A percentile compares a stretch with the other conserved stretches of the same genome.
These are phyloP conservation scores for Drosophila melanica DNA, from an alignment of 1,140 invertebrate species.

Conservation along the genomic window DNA sequence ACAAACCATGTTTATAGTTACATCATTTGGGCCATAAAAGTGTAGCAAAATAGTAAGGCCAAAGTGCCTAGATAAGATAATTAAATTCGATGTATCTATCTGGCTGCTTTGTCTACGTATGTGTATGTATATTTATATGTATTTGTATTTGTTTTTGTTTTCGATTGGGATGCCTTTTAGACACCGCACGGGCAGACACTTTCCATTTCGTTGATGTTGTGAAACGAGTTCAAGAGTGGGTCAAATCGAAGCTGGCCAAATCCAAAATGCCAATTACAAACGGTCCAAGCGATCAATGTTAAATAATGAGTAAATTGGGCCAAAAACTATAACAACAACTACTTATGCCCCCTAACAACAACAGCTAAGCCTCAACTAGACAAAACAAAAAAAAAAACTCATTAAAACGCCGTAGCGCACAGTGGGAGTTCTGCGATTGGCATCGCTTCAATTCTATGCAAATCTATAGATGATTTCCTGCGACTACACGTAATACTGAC, in stretches of 20 bases:
- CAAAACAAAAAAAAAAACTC: slow-evolving; percentile 55
- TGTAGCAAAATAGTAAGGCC: slow-evolving; percentile 40
- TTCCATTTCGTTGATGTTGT: slow-evolving; percentile 63
- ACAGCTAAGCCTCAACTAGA: background rate
- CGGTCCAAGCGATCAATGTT: slow-evolving; percentile 60
- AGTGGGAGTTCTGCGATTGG: slow-evolving; percentile 56
- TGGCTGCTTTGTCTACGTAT: no score
- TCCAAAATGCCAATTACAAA: slow-evolving; percentile 68
- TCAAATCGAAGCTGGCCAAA: slow-evolving; percentile 41
- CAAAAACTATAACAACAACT: slow-evolving; percentile 55
- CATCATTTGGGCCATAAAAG: slow-evolving; percentile 70
- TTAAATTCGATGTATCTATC: slow-evolving; percentile 23
- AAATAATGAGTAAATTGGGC: slow-evolving; percentile 74
- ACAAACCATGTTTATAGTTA: slow-evolving; percentile 14
- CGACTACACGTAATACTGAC: slow-evolving; percentile 13
- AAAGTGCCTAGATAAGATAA: slow-evolving; percentile 62
- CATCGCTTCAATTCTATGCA: slow-evolving; percentile 69
- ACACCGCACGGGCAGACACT: slow-evolving; percentile 26
- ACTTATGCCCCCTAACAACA: slow-evolving; percentile 8
- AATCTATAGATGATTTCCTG: slow-evolving; percentile 60
- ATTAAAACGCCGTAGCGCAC: slow-evolving; percentile 68
- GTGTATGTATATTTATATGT: background rate
- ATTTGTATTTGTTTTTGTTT: background rate
- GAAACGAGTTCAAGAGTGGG: slow-evolving; percentile 69
- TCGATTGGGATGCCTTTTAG: slow-evolving; percentile 18